Conservation (phyloP, 1,140 invertebrate genomes). For the Lordiphosa stackelbergi region DNA sequence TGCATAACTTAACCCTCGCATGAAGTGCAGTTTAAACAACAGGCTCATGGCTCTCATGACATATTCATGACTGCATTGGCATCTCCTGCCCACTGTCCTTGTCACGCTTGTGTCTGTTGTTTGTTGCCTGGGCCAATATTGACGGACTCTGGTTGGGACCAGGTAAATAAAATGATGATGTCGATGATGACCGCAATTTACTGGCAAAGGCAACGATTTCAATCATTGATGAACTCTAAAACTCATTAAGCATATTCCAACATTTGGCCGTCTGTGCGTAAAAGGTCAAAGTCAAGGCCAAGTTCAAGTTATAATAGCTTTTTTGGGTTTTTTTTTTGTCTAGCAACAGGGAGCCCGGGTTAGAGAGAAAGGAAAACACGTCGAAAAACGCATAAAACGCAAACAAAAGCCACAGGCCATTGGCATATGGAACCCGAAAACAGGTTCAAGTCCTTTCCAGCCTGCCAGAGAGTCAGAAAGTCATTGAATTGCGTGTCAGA, state of each 20-base stretch:
- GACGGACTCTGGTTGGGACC: slow-evolving; percentile 4
- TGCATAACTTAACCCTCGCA: slow-evolving; percentile 27
- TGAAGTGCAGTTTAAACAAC: slow-evolving; percentile 42
- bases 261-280: slow-evolving; percentile 2
- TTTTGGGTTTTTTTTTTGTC: slow-evolving; percentile 7
- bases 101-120: slow-evolving; percentile 16
- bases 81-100: slow-evolving; percentile 51
- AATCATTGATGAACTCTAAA: too few relatives aligned
- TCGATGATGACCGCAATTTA: too few relatives aligned
- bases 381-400: slow-evolving; percentile 49
- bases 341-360: slow-evolving; percentile 2
- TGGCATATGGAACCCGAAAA: slow-evolving; percentile 47
- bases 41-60: slow-evolving; percentile 31
- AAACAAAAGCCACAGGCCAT: slow-evolving; percentile 66
- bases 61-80: slow-evolving; percentile 50
- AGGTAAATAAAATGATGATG: slow-evolving; percentile 3
- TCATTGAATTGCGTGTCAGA: slow-evolving; percentile 25
- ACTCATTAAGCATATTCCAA: slow-evolving; percentile 1
- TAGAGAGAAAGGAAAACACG: slow-evolving; percentile 13
- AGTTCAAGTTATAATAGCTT: slow-evolving; percentile 33
- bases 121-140: slow-evolving; percentile 35
- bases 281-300: slow-evolving; percentile 21
- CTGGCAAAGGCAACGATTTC: too few relatives aligned
- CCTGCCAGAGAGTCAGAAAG: background rate
- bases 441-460: slow-evolving; percentile 20